Base-by-base conservation (phyloP, 92 coral and sea anemone species). In the Phenganax marumi region DNA sequence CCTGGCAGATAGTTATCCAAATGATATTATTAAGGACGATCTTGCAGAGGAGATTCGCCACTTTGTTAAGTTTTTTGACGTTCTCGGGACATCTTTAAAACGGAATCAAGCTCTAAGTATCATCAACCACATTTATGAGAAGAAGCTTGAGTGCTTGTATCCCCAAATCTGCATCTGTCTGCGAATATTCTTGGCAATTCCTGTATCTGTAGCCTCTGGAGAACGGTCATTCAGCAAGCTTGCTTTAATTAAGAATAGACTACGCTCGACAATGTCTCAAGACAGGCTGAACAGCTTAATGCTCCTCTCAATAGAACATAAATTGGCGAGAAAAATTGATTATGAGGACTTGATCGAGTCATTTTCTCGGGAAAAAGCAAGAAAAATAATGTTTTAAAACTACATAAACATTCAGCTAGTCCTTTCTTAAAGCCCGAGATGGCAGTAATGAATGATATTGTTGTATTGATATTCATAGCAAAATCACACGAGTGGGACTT, bases 141-240 rank as follows among this genome's bases (percentile, higher is more conserved):
- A 75, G 80, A 71, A 56, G 39, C 19, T 23, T 24, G 80, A 75
- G 33, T 51, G 47, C 1, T 75, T 75, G 49, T 75, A 75, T 26
- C 80, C 80, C n/a, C 65, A 75, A 21, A 75, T 75, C 39, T 75
- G 80, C 18, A 75, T 75, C 8, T 75, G 64, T 52, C 17, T 75
- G 48, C 54, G 80, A 23, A 75, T 75, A 1, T 75, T 75, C 64
- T 24, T 75, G 10, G 19, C 80, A 0, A 75, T 75, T 22, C 66
- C 80, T 52, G 80, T 75, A 56, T 50, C 80, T 13, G 80, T 75
- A 22, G 80, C 80, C 8, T 54, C 80, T 9, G 64, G 63, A 21
- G 63, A 75, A 52, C 46, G 80, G 11, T 75, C 63, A 21, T 75
- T 75, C 43, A 75, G 64, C 66, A 52, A 75, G 16, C 65, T 75